These are phyloP conservation scores for Terrapene triunguis DNA, from an alignment of 2,113 vertebrate species.

Conservation along the genomic window DNA sequence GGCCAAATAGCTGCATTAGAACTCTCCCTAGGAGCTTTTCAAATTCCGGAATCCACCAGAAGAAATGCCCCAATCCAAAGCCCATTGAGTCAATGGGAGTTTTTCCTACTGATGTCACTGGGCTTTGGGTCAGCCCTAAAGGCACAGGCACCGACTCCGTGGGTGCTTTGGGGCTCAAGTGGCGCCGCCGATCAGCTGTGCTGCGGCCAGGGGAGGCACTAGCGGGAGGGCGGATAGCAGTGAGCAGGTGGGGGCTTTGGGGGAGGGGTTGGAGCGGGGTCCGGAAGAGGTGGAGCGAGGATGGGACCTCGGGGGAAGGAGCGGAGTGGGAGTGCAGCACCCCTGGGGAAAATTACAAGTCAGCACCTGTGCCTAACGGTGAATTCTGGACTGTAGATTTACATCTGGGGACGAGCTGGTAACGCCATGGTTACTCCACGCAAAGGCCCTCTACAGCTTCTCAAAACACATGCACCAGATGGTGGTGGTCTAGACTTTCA, in stretches of 20 bases:
- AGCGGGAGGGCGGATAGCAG: too few relatives aligned
- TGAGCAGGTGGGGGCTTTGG: too few relatives aligned
- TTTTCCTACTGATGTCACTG: neutral
- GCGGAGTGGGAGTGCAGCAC: too few relatives aligned
- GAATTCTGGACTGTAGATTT: neutral
- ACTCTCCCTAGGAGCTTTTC: neutral
- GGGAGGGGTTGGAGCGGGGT: too few relatives aligned
- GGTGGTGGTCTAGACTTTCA: neutral
- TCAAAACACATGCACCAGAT: neutral
- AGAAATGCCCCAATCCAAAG: neutral
- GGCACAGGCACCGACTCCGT: too few relatives aligned
- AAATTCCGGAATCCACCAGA: neutral
- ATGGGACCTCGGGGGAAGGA: too few relatives aligned
- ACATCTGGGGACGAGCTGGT: neutral
- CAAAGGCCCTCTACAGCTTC: neutral
- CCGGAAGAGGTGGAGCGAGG: too few relatives aligned
- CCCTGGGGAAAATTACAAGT: too few relatives aligned
- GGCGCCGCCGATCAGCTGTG: fast-evolving
- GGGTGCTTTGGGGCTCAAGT: too few relatives aligned
- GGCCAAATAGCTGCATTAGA: neutral
- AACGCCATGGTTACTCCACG: neutral
- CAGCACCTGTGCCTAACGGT: too few relatives aligned
- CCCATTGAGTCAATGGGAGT: neutral
- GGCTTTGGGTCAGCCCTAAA: neutral
- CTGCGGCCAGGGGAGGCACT: too few relatives aligned